Percentiles rank a stretch among this genome's conserved stretches.
phyloP scores from a whole-genome alignment of 2,888 invertebrate genomes.

The Dolomedes plantarius region DNA sequence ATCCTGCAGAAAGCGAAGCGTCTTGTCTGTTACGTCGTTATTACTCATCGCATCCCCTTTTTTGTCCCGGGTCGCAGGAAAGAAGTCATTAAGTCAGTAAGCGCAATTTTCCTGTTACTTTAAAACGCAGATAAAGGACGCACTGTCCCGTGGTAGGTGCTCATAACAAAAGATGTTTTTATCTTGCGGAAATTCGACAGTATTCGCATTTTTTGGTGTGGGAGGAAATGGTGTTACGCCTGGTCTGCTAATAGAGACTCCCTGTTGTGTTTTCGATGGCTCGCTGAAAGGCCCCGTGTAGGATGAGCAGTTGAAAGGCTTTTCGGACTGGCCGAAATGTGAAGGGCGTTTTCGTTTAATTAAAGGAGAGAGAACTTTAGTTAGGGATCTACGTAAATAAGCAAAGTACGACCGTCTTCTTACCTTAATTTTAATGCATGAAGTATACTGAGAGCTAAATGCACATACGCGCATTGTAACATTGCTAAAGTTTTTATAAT shows the following conservation, averaged over 20 bases:
- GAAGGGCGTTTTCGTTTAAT: too few relatives aligned
- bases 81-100: constrained; percentile 11
- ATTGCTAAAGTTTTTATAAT: too few relatives aligned
- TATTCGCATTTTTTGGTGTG: neutral
- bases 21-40: neutral
- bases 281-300: neutral
- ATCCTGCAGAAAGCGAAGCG: neutral
- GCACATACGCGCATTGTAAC: too few relatives aligned
- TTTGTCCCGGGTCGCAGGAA: neutral
- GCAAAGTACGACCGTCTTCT: too few relatives aligned
- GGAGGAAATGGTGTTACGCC: constrained; percentile 21
- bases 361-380: too few relatives aligned
- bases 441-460: too few relatives aligned
- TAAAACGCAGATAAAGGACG: neutral
- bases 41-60: constrained; percentile 17
- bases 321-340: too few relatives aligned
- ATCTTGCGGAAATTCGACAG: neutral
- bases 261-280: neutral
- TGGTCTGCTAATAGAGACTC: neutral
- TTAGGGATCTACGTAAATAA: too few relatives aligned
- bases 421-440: too few relatives aligned
- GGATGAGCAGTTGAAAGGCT: too few relatives aligned
- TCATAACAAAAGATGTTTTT: neutral
- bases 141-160: constrained; percentile 4
- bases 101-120: constrained; percentile 19